Percentiles rank a stretch among this genome's conserved stretches.
phyloP scores from a whole-genome alignment of 2,113 vertebrate genomes.

The Oenanthe oenanthe region DNA sequence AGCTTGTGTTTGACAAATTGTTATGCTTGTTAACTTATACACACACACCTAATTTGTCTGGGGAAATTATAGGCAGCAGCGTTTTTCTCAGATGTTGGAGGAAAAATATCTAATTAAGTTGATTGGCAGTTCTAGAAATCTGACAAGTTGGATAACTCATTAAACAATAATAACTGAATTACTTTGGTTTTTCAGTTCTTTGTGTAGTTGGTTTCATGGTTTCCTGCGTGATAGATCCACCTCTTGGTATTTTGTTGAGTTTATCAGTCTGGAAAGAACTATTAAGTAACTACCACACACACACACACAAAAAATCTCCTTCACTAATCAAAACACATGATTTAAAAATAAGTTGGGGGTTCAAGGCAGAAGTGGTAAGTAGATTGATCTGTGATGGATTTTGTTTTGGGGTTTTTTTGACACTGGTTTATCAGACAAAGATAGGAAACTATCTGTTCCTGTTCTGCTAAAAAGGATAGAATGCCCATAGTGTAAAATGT shows the following conservation, averaged over 20 bases:
- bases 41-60: neutral
- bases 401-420: neutral
- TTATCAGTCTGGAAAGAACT: neutral
- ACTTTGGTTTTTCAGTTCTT: neutral
- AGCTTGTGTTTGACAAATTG: neutral
- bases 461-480: neutral
- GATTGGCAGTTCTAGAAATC: constrained; percentile 3
- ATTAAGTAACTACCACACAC: neutral
- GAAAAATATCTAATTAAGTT: neutral
- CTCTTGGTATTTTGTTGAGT: neutral
- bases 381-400: neutral
- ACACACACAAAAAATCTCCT: neutral
- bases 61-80: neutral
- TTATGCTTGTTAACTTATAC: neutral
- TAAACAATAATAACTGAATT: neutral
- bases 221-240: neutral
- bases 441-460: constrained; percentile 25
- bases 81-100: neutral
- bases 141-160: neutral
- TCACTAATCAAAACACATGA: neutral
- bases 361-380: neutral
- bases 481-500: neutral
- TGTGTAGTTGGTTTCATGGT: neutral
- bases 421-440: neutral
- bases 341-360: neutral